Base-by-base conservation (phyloP, 2,797 vertebrate species). In the Austrolebias charrua region DNA sequence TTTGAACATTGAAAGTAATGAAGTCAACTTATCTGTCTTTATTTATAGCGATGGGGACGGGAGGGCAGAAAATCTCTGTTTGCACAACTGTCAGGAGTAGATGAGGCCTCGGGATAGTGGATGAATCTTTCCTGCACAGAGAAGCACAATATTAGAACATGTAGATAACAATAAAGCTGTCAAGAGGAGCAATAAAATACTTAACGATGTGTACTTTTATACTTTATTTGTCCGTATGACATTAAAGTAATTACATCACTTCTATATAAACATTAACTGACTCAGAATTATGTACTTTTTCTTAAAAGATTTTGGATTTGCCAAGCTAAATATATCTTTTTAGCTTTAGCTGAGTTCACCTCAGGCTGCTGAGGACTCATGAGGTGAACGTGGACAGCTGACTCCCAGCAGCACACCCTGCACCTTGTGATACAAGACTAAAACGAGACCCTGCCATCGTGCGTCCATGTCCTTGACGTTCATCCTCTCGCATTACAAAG, bases 391-490 rank as follows among this genome's bases (percentile, higher is more conserved):
- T 48, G 62, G 5, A 54, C 59, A 50, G 73, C 53, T 38, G 48
- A 76, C 55, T 66, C 51, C 44, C 31, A 74, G 67, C 71, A 70
- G 66, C 66, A 18, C 52, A 68, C 59, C 52, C 45, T 2, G 35
- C 19, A 61, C 61, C 77, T 78, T 79, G 77, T 86, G 83, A 83
- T 76, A 43, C 54, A 53, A 9, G n/a, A 75, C 72, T 76, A 73
- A 81, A 84, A 70, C 10, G 62, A 81, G 76, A 60, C 18, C 48
- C 54, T 33, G 35, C 54, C 79, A 66, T 62, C 55, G 54, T 6
- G 42, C 4, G 52, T 2, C 8, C 35, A 19, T 44, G 53, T 6
- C 44, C 55, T 47, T 51, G 28, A 60, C 53, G 31, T 43, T 35
- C 5, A 18, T 47, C 29, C 42, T 59, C 72, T 84, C 81, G 56